Evolutionary conservation across 2,113 vertebrate genomes (phyloP).

Genomic region (Phylloscopus trochiloides): DNA sequence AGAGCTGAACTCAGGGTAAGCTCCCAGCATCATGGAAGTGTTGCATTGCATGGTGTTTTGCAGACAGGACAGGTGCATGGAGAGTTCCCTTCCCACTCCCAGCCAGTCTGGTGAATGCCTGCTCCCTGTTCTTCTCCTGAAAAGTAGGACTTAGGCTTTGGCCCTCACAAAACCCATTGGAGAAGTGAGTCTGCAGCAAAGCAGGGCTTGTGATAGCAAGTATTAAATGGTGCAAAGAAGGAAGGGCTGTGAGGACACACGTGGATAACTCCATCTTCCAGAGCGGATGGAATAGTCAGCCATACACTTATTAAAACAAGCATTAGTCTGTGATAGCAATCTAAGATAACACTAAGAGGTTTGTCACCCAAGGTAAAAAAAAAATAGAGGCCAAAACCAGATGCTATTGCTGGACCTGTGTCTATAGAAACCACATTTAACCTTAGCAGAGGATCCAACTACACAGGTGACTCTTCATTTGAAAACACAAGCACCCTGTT

Average conservation of each 20-base stretch:
- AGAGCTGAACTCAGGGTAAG: not conserved
- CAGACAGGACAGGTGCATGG: rapidly evolving
- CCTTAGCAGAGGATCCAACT: not conserved
- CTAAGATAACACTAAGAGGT: conserved; percentile 26
- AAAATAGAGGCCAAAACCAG: not conserved
- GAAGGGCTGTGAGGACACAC: not conserved
- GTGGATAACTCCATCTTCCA: not conserved
- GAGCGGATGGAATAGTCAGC: not conserved
- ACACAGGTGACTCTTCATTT: not conserved
- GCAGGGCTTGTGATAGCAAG: not conserved
- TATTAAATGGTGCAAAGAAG: not conserved
- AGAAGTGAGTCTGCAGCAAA: not conserved
- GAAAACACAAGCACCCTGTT: not conserved
- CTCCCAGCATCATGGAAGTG: not conserved
- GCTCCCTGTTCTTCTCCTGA: not conserved
- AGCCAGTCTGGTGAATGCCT: not conserved
- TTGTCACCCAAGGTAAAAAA: conserved; percentile 2
- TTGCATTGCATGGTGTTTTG: not conserved
- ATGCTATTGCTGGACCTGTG: not conserved
- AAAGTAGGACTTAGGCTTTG: not conserved
- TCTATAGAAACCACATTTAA: conserved; percentile 29
- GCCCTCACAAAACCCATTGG: not conserved
- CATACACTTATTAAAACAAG: conserved; percentile 35
- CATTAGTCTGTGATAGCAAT: conserved; percentile 26
- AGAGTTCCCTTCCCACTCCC: not conserved